Percentiles rank a stretch among this genome's conserved stretches.
phyloP scores from a whole-genome alignment of 2,888 invertebrate species.

The Proisotoma minuta region DNA sequence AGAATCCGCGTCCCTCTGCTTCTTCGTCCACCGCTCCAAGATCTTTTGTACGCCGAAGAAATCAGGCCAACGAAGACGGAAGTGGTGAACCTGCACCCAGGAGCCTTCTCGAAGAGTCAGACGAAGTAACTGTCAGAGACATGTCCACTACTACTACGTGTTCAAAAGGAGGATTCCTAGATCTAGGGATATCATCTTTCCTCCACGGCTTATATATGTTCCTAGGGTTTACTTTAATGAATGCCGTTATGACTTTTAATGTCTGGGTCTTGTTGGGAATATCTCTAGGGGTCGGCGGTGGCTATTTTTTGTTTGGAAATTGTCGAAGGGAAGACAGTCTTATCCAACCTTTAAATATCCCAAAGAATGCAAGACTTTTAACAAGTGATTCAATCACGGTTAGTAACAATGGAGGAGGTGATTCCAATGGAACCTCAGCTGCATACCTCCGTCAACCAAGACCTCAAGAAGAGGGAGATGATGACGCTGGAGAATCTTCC shows the following conservation, averaged over 20 bases:
- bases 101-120: slow-evolving; percentile 7
- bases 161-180: not conserved
- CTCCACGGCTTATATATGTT: slow-evolving; percentile 38
- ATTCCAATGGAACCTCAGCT: too few relatives aligned
- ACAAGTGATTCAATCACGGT: not conserved
- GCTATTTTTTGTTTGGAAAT: slow-evolving; percentile 37
- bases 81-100: slow-evolving; percentile 11
- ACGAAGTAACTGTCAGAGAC: not conserved
- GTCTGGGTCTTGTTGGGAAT: slow-evolving; percentile 35
- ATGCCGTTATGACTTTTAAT: slow-evolving; percentile 46
- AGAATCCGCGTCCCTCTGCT: not conserved
- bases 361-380: not conserved
- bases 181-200: slow-evolving; percentile 26
- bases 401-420: not conserved
- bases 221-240: slow-evolving; percentile 40
- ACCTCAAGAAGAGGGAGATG: not conserved
- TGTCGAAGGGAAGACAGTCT: not conserved
- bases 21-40: not conserved
- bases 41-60: not conserved
- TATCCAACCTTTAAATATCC: not conserved
- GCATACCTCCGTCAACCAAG: too few relatives aligned
- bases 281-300: slow-evolving; percentile 34
- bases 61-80: not conserved
- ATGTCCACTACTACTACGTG: not conserved
- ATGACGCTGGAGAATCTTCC: slow-evolving; percentile 6